A percentile compares a stretch with the other conserved stretches of the same genome.
Conservation (phyloP, 2,113 vertebrate genomes). For the Loxodonta africana region DNA sequence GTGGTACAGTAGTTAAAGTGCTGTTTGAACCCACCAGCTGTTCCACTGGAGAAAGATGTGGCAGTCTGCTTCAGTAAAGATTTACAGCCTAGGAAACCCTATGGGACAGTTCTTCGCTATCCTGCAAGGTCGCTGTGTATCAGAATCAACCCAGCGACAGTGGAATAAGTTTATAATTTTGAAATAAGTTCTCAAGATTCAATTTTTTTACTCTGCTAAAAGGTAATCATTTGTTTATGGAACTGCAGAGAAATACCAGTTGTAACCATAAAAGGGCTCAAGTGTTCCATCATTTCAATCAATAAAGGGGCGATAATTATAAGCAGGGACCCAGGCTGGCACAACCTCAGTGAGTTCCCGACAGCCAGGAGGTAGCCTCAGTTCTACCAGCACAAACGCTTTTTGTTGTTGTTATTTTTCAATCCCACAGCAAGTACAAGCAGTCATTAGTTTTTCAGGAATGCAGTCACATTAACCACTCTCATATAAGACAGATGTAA, state of each 20-base stretch:
- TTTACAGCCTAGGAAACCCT: too few species aligned
- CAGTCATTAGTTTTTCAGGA: neutral
- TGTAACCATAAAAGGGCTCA: neutral
- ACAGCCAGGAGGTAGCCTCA: neutral
- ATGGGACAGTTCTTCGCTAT: too few species aligned
- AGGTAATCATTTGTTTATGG: neutral
- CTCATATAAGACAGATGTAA: neutral
- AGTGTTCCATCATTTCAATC: neutral
- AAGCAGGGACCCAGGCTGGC: neutral
- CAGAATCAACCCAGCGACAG: too few species aligned
- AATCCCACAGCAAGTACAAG: neutral
- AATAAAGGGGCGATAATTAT: neutral
- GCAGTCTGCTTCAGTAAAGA: too few species aligned
- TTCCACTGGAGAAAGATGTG: too few species aligned
- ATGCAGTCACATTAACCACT: neutral
- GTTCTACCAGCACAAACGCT: neutral
- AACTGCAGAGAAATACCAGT: neutral
- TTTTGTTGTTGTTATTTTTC: neutral
- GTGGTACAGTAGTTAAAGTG: too few species aligned
- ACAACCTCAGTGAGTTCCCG: neutral
- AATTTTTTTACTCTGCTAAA: neutral
- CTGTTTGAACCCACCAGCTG: too few species aligned
- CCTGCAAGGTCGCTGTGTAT: too few species aligned
- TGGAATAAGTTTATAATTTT: neutral
- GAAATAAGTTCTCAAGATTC: slow-evolving; percentile 18